Base-by-base conservation (phyloP, 2,888 invertebrate species). In the Glyphotaelius pellucidus region DNA sequence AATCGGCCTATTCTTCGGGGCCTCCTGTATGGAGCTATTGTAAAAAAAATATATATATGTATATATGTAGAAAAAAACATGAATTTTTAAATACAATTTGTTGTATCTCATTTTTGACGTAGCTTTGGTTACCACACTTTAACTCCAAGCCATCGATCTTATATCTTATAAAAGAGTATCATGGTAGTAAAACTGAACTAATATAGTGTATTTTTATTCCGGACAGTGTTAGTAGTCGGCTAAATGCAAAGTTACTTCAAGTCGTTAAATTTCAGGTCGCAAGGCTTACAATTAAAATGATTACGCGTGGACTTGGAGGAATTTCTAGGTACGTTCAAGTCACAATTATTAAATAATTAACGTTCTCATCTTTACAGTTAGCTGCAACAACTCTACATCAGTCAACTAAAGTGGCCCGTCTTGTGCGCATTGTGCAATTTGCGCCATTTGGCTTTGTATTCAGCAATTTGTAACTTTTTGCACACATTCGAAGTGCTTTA, bases 331-430 rank as follows among this genome's bases (percentile, higher is more conserved):
- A 67, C 25, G 67, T 67, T 5, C 67, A 67, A 67, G 25, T 25
- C 67, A 67, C 67, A 67, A 67, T 67, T 67, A 67, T 67, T 67
- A 67, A 67, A 67, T 67, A 67, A 67, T 67, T 25, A 67, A 67
- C n/a, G 67, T 67, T 67, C 67, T 67, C 67, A 67, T 67, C 67
- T 67, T 67, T 67, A 67, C 67, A 67, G 67, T 67, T 67, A 67
- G 25, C 25, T 67, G 67, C 67, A 67, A 67, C 67, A 67, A 25
- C 25, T 42, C 42, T n/a, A 67, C 67, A 67, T 67, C 67, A 67
- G 67, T 67, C 67, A 67, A 9, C 25, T 25, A 9, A 67, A n/a
- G 67, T 67, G 67, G 67, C 67, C 25, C n/a, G 67, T 67, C 67
- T 9, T 67, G 67, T 67, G 67, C 67, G 9, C n/a, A 67, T 67